Percentiles rank a stretch among this genome's conserved stretches.
phyloP scores from a whole-genome alignment of 2,797 vertebrate genomes.

The Kryptopterus vitreolus region DNA sequence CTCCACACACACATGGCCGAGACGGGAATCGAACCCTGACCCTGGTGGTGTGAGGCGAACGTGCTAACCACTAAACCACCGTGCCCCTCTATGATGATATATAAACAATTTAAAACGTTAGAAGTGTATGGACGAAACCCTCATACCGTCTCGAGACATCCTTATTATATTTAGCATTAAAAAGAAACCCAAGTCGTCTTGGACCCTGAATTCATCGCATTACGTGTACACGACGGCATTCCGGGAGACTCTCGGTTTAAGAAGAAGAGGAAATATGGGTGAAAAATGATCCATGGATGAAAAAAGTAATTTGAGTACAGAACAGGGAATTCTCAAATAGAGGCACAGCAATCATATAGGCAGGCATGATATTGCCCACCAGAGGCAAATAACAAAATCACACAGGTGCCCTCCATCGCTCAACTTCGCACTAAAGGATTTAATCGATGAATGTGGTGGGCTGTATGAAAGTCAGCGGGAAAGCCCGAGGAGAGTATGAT shows the following conservation, averaged over 20 bases:
- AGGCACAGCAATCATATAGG: conserved; percentile 42
- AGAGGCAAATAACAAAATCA: conserved; percentile 57
- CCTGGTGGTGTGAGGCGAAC: too few species aligned
- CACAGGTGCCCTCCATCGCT: conserved; percentile 55
- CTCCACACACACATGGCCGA: too few species aligned
- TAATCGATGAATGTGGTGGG: conserved; percentile 50
- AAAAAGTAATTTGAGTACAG: conserved; percentile 35
- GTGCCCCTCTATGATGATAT: too few species aligned
- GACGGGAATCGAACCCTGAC: too few species aligned
- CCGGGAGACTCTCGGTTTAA: not conserved
- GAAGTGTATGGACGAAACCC: not conserved
- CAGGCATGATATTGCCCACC: conserved; percentile 46
- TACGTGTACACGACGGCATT: conserved; percentile 4
- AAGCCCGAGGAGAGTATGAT: conserved; percentile 30
- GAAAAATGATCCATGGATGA: conserved; percentile 35
- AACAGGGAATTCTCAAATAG: conserved; percentile 36
- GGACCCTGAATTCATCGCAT: not conserved
- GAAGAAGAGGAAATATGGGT: conserved; percentile 15
- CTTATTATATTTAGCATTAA: not conserved
- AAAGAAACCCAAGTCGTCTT: not conserved
- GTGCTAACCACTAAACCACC: too few species aligned
- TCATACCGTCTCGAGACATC: not conserved
- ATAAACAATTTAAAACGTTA: not conserved
- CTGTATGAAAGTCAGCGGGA: conserved; percentile 50
- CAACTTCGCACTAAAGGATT: conserved; percentile 33